Conservation (phyloP, 1,140 invertebrate genomes). For the Tetragnatha versicolor region DNA sequence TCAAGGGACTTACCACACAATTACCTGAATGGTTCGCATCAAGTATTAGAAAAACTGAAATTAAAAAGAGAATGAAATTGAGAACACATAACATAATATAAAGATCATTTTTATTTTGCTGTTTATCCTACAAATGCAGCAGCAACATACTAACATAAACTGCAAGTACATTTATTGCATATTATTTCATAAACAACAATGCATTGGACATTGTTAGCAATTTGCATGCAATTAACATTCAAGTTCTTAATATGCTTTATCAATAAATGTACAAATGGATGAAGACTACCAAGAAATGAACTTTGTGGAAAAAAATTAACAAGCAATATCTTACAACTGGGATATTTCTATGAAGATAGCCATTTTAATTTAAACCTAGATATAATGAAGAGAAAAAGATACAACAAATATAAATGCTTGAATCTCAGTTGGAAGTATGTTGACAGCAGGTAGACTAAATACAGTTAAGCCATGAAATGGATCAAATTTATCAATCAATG, state of each 20-base stretch:
- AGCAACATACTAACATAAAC: conserved; percentile 22
- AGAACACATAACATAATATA: background rate
- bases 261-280: conserved; percentile 11
- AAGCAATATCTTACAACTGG: conserved; percentile 3
- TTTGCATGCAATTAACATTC: conserved; percentile 25
- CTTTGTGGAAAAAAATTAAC: background rate
- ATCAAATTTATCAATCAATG: background rate
- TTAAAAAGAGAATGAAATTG: background rate
- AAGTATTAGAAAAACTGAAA: background rate
- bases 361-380: conserved; percentile 5
- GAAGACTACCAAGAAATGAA: conserved; percentile 4
- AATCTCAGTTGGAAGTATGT: conserved; percentile 26
- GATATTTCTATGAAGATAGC: conserved; percentile 14
- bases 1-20: too few relatives aligned
- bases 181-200: conserved; percentile 8
- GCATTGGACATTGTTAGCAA: conserved; percentile 8
- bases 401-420: conserved; percentile 16
- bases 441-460: conserved; percentile 17
- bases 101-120: conserved; percentile 23
- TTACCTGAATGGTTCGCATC: too few relatives aligned
- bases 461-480: conserved; percentile 8
- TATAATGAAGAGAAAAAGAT: too few relatives aligned
- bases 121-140: conserved; percentile 23
- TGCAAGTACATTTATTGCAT: conserved; percentile 27
- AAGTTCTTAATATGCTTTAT: background rate